Evolutionary conservation across 2,113 vertebrate species (phyloP).

Genomic region (Odontesthes bonariensis): DNA sequence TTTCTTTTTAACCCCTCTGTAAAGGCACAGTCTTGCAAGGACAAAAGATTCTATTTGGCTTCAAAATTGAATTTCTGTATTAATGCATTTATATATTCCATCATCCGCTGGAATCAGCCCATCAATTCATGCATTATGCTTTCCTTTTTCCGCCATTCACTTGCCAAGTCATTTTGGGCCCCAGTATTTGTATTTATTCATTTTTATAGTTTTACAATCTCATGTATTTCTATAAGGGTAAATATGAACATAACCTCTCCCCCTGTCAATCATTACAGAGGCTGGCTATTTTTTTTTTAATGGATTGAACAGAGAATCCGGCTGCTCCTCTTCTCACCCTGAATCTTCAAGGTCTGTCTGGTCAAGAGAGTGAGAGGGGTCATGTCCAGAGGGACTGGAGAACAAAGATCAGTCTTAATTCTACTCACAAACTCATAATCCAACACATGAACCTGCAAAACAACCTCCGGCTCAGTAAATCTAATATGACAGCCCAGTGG

Average conservation of each 20-base stretch:
- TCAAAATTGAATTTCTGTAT: conserved; percentile 64
- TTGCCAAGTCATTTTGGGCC: conserved; percentile 48
- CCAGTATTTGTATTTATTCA: conserved; percentile 29
- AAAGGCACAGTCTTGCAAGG: conserved; percentile 23
- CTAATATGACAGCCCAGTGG: conserved; percentile 7
- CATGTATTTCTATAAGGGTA: conserved; percentile 73
- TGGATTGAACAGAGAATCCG: conserved; percentile 47
- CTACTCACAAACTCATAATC: conserved; percentile 45
- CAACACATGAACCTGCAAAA: conserved; percentile 34
- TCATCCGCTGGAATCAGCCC: conserved; percentile 61
- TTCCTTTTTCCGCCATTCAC: conserved; percentile 56
- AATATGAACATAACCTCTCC: conserved; percentile 57
- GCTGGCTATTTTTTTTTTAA: conserved; percentile 36
- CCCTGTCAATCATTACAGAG: conserved; percentile 62
- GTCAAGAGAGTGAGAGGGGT: conserved; percentile 55
- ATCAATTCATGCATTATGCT: conserved; percentile 70
- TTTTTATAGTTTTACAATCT: conserved; percentile 26
- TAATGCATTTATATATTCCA: conserved; percentile 78
- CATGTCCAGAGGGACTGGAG: conserved; percentile 56
- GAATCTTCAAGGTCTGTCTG: conserved; percentile 63
- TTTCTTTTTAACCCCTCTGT: background rate
- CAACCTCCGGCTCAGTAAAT: conserved; percentile 19
- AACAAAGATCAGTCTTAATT: conserved; percentile 57
- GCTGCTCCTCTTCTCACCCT: conserved; percentile 31
- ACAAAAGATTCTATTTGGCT: conserved; percentile 60